Evolutionary conservation across 2,113 vertebrate genomes (phyloP), one percentile per base, ranked within the genome.

Genomic region (Eublepharis macularius): DNA sequence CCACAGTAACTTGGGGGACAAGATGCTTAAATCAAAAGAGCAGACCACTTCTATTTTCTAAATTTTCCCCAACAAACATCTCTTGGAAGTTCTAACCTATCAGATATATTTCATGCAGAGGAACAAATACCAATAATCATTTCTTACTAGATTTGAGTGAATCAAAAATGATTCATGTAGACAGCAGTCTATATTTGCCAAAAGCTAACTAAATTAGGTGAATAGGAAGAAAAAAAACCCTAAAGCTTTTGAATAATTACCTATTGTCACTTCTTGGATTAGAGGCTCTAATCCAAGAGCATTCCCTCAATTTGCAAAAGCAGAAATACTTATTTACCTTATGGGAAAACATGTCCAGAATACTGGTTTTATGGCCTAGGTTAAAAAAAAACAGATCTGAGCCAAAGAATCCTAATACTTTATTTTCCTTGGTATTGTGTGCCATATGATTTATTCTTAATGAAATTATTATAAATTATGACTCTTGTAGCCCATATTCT

Each of bases 191-290:
- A 32, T 72, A 29, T 54, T 82, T 82, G 68, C 49, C 34, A 73
- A 57, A 57, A 21, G 24, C 47, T 82, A 82, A 57, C 68, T 57
- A 73, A 73, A 82, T 82, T 57, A 60, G 26, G 49, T n/a, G 34
- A 54, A 72, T 47, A 51, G 8, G 21, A 16, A 7, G 49, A 24
- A 12, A 2, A 21, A 26, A 72, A 72, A 57, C 47, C 80, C n/a
- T 49, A 21, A 29, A 82, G 24, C 49, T 73, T 73, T 73, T 82
- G 81, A 73, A 82, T 73, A 57, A 82, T 81, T 51, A 51, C 45
- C 21, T 82, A 60, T 73, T 82, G 26, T 82, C 69, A 82, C 49
- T 72, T 32, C 36, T 82, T 51, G 34, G 21, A 72, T n/a, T 73
- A 72, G 47, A 82, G 72, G 26, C 26, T 72, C 26, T 32, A 63